Evolutionary conservation across 2,888 invertebrate genomes (phyloP), one percentile per base, ranked within the genome.

Genomic region (Brenthis daphne): DNA sequence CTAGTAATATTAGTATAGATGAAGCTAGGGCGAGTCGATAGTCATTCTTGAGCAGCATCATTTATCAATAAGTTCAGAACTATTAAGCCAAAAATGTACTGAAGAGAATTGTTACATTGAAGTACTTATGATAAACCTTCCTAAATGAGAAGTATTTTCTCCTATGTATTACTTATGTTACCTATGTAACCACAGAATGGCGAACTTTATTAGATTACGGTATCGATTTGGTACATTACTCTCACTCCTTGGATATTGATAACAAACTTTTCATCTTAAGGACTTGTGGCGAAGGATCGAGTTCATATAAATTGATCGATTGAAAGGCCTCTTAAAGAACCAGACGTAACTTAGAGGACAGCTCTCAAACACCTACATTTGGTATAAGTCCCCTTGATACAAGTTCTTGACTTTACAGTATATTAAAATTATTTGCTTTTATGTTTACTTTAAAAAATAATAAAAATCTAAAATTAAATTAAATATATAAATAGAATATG

Each of bases 261-360:
- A 64, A 65, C 55, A 55, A 71, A 68, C 68, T 64, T 68, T 68
- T 68, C 70, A 64, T 70, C 68, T 61, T 50, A 63, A 64, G 60
- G 47, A 51, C 55, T 64, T 24, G 64, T 47, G 51, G 53, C 55
- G 57, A 24, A 58, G 57, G 67, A 65, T 57, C 61, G 53, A 66
- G 65, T 71, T 71, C 64, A 70, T 66, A 71, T 64, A 71, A 71
- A 71, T 68, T 66, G 71, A 65, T 64, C 65, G 58, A 71, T 65
- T 65, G 65, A 71, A 65, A 64, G 71, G n/a, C 58, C 68, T 65
- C 57, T 65, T 20, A 11, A 56, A 65, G 65, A 50, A 43, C 57
- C 56, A 70, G 33, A 61, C 24, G 48, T 50, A 67, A 69, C 68
- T 72, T 61, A 65, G 61, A 65, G 53, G 65, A 61, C 70, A 68